Evolutionary conservation across 2,113 vertebrate genomes (phyloP).

Genomic region (Paradisaea rubra): DNA sequence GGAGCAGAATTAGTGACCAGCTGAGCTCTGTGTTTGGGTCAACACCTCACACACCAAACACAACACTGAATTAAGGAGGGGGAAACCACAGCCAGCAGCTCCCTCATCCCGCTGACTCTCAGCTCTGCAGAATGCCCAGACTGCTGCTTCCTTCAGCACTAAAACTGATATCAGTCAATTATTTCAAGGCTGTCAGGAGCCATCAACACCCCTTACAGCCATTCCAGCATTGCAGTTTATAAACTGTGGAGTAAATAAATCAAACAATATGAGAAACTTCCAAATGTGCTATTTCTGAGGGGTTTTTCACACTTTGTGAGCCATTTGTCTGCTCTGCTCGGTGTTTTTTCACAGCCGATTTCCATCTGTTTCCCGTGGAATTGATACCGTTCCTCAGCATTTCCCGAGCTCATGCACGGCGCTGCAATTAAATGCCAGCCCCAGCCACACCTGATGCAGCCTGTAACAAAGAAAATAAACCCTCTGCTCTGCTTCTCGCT

Average conservation of each 20-base stretch:
- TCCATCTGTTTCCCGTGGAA: constrained; percentile 24
- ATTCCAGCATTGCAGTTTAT: neutral
- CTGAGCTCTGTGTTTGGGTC: neutral
- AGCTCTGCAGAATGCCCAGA: neutral
- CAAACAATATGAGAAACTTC: constrained; percentile 31
- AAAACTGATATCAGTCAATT: neutral
- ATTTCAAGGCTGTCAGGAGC: neutral
- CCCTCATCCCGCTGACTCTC: neutral
- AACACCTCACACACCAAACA: neutral
- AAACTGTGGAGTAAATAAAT: constrained; percentile 30
- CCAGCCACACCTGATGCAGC: neutral
- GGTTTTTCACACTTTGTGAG: neutral
- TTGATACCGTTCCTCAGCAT: neutral
- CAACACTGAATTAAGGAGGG: neutral
- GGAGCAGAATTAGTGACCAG: too few relatives aligned
- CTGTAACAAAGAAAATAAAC: rapidly evolving
- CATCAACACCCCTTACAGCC: neutral
- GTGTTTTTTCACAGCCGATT: constrained; percentile 25
- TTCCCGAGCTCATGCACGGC: rapidly evolving
- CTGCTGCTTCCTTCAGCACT: neutral
- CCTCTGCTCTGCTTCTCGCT: rapidly evolving
- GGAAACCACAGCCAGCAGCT: neutral
- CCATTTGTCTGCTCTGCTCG: constrained; percentile 37
- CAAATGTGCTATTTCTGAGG: neutral
- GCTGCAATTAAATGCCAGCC: neutral